phyloP scores from a whole-genome alignment of 2,888 invertebrate genomes.

The Allacma fusca region DNA sequence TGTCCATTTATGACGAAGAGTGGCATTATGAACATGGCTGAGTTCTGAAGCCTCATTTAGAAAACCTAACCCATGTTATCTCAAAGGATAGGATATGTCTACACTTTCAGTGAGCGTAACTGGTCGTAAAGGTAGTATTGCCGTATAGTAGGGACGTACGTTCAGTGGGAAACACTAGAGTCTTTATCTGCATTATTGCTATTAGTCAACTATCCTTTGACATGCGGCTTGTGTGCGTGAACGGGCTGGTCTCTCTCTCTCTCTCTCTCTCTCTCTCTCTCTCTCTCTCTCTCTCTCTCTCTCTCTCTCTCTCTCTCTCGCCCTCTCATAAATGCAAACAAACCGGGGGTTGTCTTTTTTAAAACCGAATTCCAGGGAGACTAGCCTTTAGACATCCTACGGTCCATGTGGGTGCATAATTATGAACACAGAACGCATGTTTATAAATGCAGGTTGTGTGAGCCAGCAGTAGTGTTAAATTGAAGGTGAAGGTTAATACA shows the following conservation, averaged over 20 bases:
- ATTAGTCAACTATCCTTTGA: slow-evolving; percentile 17
- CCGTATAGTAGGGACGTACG: no score
- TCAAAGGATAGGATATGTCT: not conserved
- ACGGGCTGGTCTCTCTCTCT: slow-evolving; percentile 4
- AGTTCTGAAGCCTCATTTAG: slow-evolving; percentile 27
- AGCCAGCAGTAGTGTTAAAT: no score
- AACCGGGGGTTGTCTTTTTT: no score
- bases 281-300: not conserved
- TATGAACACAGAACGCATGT: no score
- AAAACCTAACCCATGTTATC: slow-evolving; percentile 21
- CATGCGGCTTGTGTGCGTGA: not conserved
- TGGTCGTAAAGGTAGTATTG: not conserved
- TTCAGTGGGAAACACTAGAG: not conserved
- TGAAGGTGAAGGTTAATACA: no score
- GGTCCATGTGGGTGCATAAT: no score
- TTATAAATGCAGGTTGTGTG: no score
- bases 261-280: not conserved
- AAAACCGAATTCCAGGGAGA: no score
- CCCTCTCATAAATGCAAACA: not conserved
- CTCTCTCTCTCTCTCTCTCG: not conserved
- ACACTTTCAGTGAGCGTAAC: not conserved
- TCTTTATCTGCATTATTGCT: slow-evolving; percentile 2
- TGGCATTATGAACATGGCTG: slow-evolving; percentile 33
- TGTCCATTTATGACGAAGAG: slow-evolving; percentile 53
- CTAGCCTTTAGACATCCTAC: no score